Percentiles rank a stretch among this genome's conserved stretches.
phyloP scores from a whole-genome alignment of 2,888 invertebrate species.

The Rhorus exstirpatorius region DNA sequence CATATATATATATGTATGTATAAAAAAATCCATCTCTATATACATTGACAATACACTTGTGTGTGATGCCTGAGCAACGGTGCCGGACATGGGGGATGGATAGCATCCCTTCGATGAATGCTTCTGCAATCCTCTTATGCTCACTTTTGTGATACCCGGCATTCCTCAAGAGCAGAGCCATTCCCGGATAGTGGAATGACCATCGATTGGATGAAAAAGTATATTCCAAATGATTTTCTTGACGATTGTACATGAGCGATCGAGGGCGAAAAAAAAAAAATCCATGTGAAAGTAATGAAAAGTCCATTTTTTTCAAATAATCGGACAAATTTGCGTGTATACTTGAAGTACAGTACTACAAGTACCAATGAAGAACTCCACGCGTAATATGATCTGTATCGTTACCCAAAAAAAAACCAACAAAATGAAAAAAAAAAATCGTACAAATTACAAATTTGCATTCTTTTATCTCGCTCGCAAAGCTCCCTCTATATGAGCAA shows the following conservation, averaged over 20 bases:
- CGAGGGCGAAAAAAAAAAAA: background rate
- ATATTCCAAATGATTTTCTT: slow-evolving; percentile 6
- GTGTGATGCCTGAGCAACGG: slow-evolving; percentile 11
- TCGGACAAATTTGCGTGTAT: too few species aligned
- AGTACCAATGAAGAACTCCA: too few species aligned
- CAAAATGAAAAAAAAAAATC: too few species aligned
- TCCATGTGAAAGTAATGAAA: background rate
- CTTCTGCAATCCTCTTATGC: background rate
- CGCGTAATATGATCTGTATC: too few species aligned
- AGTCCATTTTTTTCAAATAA: background rate
- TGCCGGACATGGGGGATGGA: slow-evolving; percentile 27
- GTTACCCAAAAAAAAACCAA: too few species aligned
- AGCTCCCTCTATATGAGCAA: too few species aligned
- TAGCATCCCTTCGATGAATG: background rate
- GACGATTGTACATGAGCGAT: slow-evolving; percentile 4
- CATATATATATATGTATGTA: slow-evolving; percentile 7
- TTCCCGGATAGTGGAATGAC: slow-evolving; percentile 27
- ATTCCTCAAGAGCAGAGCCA: slow-evolving; percentile 34
- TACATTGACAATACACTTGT: slow-evolving; percentile 30
- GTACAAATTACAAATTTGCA: too few species aligned
- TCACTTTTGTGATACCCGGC: background rate
- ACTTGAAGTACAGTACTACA: too few species aligned
- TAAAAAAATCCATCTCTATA: too few species aligned
- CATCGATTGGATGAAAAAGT: slow-evolving; percentile 35
- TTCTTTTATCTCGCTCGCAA: too few species aligned